Conservation (phyloP, 2,888 invertebrate species). For the Drosophila ezoana region DNA sequence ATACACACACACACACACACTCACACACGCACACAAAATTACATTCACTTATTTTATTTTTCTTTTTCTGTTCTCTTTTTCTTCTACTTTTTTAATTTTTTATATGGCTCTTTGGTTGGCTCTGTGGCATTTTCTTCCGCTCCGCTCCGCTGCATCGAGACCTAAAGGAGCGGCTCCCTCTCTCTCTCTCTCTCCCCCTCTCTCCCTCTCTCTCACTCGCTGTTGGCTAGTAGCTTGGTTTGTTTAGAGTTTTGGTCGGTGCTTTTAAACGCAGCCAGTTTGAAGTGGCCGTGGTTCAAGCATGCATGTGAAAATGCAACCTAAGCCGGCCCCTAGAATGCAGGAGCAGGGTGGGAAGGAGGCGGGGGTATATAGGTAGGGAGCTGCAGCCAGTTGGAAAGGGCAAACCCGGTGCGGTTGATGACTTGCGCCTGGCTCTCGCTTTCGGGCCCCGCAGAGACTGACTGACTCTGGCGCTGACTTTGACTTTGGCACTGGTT, state of each 20-base stretch:
- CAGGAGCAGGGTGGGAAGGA: no score
- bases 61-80: constrained; percentile 29
- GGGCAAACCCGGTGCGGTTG: constrained; percentile 62
- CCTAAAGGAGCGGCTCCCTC: constrained; percentile 35
- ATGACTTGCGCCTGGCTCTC: constrained; percentile 72
- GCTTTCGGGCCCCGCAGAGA: constrained; percentile 67
- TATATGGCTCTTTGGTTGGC: constrained; percentile 68
- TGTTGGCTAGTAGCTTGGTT: constrained; percentile 62
- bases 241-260: constrained; percentile 76
- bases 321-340: constrained; percentile 46
- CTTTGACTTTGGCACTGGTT: constrained; percentile 80
- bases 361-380: not conserved
- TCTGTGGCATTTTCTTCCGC: constrained; percentile 74
- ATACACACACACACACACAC: constrained; percentile 16
- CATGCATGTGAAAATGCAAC: constrained; percentile 79
- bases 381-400: constrained; percentile 7
- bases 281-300: constrained; percentile 61
- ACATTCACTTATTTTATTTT: constrained; percentile 48
- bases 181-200: not conserved
- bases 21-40: constrained; percentile 53
- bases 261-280: constrained; percentile 64
- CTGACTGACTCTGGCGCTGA: constrained; percentile 66
- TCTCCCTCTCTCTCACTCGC: not conserved
- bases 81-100: constrained; percentile 57
- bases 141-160: constrained; percentile 66